Percentiles rank a stretch among this genome's conserved stretches.
Conservation (phyloP, 1,140 invertebrate species). For the Zaprionus nigranus region DNA sequence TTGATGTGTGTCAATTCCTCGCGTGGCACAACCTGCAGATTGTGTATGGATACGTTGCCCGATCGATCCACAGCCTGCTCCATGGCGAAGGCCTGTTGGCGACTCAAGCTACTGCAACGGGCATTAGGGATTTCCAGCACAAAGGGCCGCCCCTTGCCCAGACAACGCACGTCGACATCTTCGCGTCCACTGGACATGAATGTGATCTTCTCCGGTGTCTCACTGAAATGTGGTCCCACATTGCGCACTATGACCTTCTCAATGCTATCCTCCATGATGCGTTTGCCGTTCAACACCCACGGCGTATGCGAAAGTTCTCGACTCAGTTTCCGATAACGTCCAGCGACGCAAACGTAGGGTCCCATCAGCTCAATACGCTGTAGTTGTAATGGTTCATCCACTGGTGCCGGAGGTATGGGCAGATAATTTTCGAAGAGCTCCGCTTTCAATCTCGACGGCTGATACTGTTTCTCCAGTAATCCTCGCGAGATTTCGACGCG, state of each 20-base stretch:
- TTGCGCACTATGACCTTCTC: slow-evolving; percentile 93
- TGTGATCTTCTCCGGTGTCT: slow-evolving; percentile 84
- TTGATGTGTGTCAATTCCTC: slow-evolving; percentile 91
- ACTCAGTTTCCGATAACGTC: slow-evolving; percentile 95
- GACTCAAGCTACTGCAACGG: slow-evolving; percentile 85
- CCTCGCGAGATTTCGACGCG: slow-evolving; percentile 86
- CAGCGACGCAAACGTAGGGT: slow-evolving; percentile 87
- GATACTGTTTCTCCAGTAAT: slow-evolving; percentile 85
- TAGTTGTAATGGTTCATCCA: slow-evolving; percentile 78
- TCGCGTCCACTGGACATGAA: slow-evolving; percentile 97
- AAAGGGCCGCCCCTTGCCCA: slow-evolving; percentile 95
- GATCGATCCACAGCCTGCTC: slow-evolving; percentile 88
- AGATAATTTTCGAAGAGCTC: slow-evolving; percentile 85
- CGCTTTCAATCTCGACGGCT: slow-evolving; percentile 76
- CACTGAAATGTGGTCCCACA: slow-evolving; percentile 85
- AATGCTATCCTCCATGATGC: slow-evolving; percentile 93
- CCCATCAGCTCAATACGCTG: slow-evolving; percentile 85
- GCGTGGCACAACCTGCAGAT: slow-evolving; percentile 89
- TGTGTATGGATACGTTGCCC: slow-evolving; percentile 87
- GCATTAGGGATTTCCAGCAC: slow-evolving; percentile 92
- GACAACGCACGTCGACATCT: slow-evolving; percentile 94
- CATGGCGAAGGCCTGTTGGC: slow-evolving; percentile 79
- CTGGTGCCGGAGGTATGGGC: slow-evolving; percentile 84
- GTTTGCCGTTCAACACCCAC: slow-evolving; percentile 94
- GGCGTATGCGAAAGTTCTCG: slow-evolving; percentile 96